Percentiles rank a stretch among this genome's conserved stretches.
These are phyloP conservation scores for Pandemis heparana DNA, from an alignment of 2,888 invertebrate species.

Conservation along the genomic window DNA sequence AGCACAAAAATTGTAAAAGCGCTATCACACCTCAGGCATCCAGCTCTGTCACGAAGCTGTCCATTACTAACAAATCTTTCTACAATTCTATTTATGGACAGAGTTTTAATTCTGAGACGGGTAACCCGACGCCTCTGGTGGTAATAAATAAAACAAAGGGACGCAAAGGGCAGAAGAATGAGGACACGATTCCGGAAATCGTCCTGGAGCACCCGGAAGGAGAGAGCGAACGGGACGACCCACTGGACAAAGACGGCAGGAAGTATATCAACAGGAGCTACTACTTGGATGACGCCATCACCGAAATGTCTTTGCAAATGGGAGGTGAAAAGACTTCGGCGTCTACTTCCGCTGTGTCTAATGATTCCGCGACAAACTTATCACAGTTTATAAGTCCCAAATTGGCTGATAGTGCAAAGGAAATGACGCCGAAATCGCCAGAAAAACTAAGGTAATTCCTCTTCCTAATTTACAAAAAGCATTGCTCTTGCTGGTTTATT, in stretches of 20 bases:
- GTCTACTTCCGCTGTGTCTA: conserved; percentile 60
- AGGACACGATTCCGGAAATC: conserved; percentile 48
- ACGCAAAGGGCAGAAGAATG: conserved; percentile 49
- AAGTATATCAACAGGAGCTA: conserved; percentile 67
- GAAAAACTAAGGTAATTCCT: not conserved
- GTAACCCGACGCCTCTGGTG: conserved; percentile 37
- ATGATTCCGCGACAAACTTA: conserved; percentile 57
- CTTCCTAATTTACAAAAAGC: not conserved
- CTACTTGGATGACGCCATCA: conserved; percentile 70
- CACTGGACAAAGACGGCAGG: conserved; percentile 52
- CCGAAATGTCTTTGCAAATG: conserved; percentile 65
- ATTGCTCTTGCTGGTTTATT: not conserved
- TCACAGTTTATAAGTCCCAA: conserved; percentile 53
- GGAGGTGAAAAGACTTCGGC: conserved; percentile 50
- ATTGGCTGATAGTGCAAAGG: conserved; percentile 46
- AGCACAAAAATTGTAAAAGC: conserved; percentile 64
- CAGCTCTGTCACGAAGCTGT: conserved; percentile 76
- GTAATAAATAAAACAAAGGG: conserved; percentile 48
- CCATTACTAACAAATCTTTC: conserved; percentile 79
- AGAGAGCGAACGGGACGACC: conserved; percentile 48
- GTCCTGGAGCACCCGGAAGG: conserved; percentile 47
- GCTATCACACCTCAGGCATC: conserved; percentile 66
- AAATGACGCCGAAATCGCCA: not conserved
- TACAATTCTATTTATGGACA: conserved; percentile 79
- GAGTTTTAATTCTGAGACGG: conserved; percentile 50